Evolutionary conservation across 2,888 invertebrate genomes (phyloP).

Genomic region (Dendrolimus houi): DNA sequence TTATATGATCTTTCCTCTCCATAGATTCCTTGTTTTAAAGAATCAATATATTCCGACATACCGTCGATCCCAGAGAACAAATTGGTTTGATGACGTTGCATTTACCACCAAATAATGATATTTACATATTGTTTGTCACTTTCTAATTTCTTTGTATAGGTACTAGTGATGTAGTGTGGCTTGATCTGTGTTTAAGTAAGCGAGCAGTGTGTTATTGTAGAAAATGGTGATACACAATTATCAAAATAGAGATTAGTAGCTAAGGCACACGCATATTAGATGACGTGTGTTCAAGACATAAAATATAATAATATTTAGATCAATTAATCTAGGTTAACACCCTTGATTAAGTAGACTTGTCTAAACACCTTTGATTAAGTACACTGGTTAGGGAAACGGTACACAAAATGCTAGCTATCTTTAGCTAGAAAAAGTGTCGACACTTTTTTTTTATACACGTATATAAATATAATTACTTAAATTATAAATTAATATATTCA

Average conservation of each 20-base stretch:
- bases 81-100: slow-evolving; percentile 65
- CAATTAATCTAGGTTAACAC: too few species aligned
- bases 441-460: too few species aligned
- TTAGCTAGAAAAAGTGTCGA: too few species aligned
- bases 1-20: not conserved
- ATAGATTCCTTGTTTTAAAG: slow-evolving; percentile 21
- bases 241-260: not conserved
- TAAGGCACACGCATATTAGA: not conserved
- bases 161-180: slow-evolving; percentile 18
- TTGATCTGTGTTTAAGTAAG: slow-evolving; percentile 18
- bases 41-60: slow-evolving; percentile 40
- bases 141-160: slow-evolving; percentile 56
- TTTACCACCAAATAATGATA: slow-evolving; percentile 57
- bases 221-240: not conserved
- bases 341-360: too few species aligned
- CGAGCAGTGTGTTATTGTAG: slow-evolving; percentile 5
- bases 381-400: too few species aligned
- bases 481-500: too few species aligned
- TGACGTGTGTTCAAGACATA: too few species aligned
- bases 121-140: slow-evolving; percentile 76
- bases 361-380: too few species aligned
- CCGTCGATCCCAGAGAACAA: slow-evolving; percentile 45
- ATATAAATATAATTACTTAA: too few species aligned
- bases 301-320: too few species aligned
- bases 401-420: too few species aligned